Conservation (phyloP, 2,888 invertebrate genomes). For the Drosophila nr. fundita region DNA sequence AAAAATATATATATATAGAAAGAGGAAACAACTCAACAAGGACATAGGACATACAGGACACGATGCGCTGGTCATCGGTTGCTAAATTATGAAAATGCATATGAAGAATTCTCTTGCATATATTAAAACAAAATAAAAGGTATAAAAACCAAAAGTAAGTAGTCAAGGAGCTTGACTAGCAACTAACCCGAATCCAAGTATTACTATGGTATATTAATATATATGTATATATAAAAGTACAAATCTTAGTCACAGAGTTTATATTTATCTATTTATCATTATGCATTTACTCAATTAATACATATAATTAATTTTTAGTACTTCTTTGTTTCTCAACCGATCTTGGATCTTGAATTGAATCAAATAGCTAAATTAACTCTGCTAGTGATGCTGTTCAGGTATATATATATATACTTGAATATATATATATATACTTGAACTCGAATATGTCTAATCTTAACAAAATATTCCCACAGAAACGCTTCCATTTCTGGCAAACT, state of each 20-base stretch:
- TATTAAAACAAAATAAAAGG: neutral
- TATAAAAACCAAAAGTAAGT: neutral
- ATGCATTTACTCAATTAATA: neutral
- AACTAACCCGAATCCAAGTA: neutral
- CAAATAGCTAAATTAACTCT: neutral
- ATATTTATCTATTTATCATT: neutral
- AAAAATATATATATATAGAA: conserved; percentile 31
- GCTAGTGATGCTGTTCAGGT: neutral
- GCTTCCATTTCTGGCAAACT: neutral
- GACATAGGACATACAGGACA: conserved; percentile 23
- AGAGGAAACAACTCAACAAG: conserved; percentile 15
- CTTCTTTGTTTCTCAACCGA: neutral
- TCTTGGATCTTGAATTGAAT: neutral
- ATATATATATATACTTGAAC: too few species aligned
- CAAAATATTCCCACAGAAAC: neutral
- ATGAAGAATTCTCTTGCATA: conserved; percentile 4
- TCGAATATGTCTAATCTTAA: neutral
- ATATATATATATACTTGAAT: too few species aligned
- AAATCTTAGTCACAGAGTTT: neutral
- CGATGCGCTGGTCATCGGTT: conserved; percentile 29
- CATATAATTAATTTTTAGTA: neutral
- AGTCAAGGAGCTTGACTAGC: neutral
- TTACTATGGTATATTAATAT: neutral
- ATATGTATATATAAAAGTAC: neutral
- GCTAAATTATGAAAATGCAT: conserved; percentile 48